These are phyloP conservation scores for Labrus mixtus DNA, from an alignment of 2,113 vertebrate species.

Conservation along the genomic window DNA sequence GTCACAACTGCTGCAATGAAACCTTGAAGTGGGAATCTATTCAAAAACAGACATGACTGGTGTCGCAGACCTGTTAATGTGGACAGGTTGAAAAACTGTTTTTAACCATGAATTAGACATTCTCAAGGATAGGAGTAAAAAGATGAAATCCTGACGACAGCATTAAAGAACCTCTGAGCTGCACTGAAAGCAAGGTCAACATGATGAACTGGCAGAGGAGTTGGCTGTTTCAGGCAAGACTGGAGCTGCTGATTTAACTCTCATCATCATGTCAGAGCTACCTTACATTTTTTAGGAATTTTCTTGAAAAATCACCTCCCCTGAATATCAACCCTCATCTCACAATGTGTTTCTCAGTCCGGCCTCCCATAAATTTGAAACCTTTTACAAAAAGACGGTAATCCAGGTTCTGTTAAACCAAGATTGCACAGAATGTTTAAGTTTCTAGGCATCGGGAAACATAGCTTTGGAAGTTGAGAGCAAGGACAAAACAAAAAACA, in stretches of 20 bases:
- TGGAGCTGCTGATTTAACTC: conserved; percentile 30
- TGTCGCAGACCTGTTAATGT: not conserved
- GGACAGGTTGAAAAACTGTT: not conserved
- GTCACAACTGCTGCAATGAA: not conserved
- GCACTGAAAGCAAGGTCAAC: not conserved
- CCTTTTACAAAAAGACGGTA: no score
- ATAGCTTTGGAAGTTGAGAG: no score
- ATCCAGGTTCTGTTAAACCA: no score
- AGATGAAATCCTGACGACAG: not conserved
- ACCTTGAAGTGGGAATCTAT: not conserved
- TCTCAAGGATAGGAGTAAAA: not conserved
- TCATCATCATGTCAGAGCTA: conserved; percentile 38
- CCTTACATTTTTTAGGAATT: conserved; percentile 51
- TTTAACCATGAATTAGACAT: not conserved
- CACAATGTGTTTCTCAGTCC: no score
- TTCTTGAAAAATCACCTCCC: conserved; percentile 8
- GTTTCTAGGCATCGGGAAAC: no score
- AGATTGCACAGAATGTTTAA: no score
- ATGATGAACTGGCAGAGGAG: conserved; percentile 18
- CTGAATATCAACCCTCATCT: not conserved
- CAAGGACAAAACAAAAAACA: no score
- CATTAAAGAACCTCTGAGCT: conserved; percentile 17
- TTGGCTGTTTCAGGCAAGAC: conserved; percentile 25
- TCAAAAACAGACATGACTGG: not conserved
- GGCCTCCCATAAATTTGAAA: no score